Percentiles rank a stretch among this genome's conserved stretches.
Evolutionary conservation across 2,888 invertebrate species (phyloP).

Genomic region (Ramazzottius varieornatus): DNA sequence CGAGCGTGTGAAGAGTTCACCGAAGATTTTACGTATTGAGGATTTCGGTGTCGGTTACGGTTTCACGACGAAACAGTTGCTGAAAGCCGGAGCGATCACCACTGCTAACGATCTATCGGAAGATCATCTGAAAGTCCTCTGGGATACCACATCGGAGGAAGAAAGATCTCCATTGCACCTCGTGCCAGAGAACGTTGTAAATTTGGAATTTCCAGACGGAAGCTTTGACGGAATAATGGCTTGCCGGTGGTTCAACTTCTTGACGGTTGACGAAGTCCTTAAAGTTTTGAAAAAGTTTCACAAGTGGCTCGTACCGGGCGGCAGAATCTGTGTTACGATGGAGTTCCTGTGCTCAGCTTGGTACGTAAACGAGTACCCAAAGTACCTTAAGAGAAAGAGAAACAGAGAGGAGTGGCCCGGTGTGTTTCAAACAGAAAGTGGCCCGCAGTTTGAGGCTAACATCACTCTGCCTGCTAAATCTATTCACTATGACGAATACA

Average conservation of each 20-base stretch:
- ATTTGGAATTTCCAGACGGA: not conserved
- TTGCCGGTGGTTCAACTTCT: not conserved
- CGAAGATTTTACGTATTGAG: too few species aligned
- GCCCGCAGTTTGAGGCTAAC: too few species aligned
- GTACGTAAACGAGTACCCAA: too few species aligned
- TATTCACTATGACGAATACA: too few species aligned
- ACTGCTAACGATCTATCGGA: not conserved
- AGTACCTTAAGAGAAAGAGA: too few species aligned
- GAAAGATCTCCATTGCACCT: not conserved
- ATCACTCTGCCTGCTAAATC: too few species aligned
- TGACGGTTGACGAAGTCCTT: not conserved
- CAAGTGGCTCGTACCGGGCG: not conserved
- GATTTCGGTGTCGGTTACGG: not conserved
- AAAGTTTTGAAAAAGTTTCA: not conserved
- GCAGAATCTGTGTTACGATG: not conserved
- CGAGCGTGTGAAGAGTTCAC: too few species aligned
- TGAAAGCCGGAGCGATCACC: not conserved
- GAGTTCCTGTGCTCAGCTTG: too few species aligned
- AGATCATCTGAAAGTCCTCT: not conserved
- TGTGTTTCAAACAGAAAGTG: too few species aligned
- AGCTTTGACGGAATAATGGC: not conserved
- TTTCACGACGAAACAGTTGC: not conserved
- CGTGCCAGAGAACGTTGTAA: not conserved
- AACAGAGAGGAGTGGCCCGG: too few species aligned
- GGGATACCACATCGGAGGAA: not conserved